Evolutionary conservation across 37 sponge, comb jelly and placozoan genomes (phyloP).

Genomic region (Bolinopsis microptera): DNA sequence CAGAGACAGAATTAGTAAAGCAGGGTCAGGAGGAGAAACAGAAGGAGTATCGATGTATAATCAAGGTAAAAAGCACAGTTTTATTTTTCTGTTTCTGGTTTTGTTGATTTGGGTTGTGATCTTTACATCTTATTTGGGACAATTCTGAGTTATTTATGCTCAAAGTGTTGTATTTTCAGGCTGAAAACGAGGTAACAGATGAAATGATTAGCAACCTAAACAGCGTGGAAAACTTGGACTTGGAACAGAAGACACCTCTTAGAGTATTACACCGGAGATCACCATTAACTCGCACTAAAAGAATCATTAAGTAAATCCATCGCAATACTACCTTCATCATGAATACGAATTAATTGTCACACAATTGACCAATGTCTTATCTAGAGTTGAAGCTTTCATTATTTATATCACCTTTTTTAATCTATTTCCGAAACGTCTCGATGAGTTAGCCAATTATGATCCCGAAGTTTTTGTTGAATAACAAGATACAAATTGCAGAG

Average conservation of each 20-base stretch:
- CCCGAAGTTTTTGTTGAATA: too few species aligned
- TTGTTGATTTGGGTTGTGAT: too few species aligned
- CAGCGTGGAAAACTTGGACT: conserved; percentile 66
- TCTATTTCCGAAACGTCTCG: background rate
- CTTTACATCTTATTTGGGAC: too few species aligned
- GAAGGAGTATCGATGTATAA: conserved; percentile 75
- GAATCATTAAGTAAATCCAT: conserved; percentile 3
- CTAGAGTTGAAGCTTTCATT: too few species aligned
- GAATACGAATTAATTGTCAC: background rate
- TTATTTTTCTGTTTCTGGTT: too few species aligned
- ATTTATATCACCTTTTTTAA: background rate
- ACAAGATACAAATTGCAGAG: background rate
- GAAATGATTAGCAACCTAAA: conserved; percentile 49
- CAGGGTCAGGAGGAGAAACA: conserved; percentile 87
- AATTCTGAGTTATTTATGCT: too few species aligned
- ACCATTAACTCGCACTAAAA: conserved; percentile 69
- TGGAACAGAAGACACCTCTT: conserved; percentile 90
- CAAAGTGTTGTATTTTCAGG: too few species aligned
- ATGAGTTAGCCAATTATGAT: background rate
- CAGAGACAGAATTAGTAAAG: conserved; percentile 72
- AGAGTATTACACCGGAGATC: conserved; percentile 92
- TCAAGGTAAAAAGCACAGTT: conserved; percentile 22
- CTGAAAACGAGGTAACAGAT: background rate
- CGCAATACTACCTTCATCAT: too few species aligned
- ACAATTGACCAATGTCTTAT: background rate